These are phyloP conservation scores for Deilephila porcellus DNA, from an alignment of 2,888 invertebrate species.

Conservation along the genomic window DNA sequence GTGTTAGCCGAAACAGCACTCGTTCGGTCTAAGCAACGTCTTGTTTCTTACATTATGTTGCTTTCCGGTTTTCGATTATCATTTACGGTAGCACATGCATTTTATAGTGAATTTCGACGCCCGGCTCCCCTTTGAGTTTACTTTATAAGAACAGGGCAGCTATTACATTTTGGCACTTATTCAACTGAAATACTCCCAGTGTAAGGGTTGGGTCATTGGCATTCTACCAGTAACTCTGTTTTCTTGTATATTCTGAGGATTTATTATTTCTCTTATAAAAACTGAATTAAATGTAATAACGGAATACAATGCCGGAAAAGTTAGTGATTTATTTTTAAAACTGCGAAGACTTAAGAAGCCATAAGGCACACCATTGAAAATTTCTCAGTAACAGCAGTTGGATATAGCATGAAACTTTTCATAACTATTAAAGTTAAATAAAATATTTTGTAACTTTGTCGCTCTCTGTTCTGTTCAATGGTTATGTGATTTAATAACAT, in stretches of 20 bases:
- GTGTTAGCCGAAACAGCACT: slow-evolving; percentile 5
- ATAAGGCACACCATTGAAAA: neutral
- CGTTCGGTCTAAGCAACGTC: neutral
- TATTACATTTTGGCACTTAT: slow-evolving; percentile 54
- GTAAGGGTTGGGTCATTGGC: neutral
- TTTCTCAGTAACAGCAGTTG: neutral
- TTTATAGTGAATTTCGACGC: slow-evolving; percentile 49
- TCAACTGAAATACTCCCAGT: slow-evolving; percentile 48
- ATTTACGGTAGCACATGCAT: slow-evolving; percentile 47
- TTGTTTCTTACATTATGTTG: slow-evolving; percentile 7
- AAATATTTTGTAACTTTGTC: slow-evolving; percentile 21
- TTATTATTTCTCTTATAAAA: neutral
- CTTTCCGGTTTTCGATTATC: slow-evolving; percentile 22
- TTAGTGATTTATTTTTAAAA: neutral
- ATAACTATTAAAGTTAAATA: slow-evolving; percentile 15
- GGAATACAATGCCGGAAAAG: neutral
- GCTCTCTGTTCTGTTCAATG: neutral
- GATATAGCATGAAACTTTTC: neutral
- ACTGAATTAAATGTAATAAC: neutral
- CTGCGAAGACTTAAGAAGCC: neutral
- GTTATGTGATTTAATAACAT: neutral
- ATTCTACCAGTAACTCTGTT: neutral
- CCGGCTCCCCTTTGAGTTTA: slow-evolving; percentile 43
- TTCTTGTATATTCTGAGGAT: neutral
- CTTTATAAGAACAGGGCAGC: slow-evolving; percentile 32